Evolutionary conservation across 1,140 invertebrate species (phyloP), one percentile per base, ranked within the genome.

Genomic region (Neodiprion fabricii): DNA sequence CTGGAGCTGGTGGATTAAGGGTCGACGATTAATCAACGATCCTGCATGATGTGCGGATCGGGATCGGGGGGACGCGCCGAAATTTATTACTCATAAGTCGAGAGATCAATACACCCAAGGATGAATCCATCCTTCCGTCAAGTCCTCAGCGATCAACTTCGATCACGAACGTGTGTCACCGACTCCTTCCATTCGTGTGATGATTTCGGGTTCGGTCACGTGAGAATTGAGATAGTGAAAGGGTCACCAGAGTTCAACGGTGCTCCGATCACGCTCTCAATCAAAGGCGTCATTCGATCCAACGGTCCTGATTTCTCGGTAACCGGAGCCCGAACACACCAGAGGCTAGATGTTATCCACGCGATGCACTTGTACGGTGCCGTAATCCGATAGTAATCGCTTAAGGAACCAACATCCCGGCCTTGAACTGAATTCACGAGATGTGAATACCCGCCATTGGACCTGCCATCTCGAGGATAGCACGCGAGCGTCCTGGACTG

Each of bases 301-400:
- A 17, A 61, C 53, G 53, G 53, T 61, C 53, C 53, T 61, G 53
- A 61, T 61, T 61, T 61, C 53, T 61, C n/a, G 53, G 53, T 61
- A 61, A 61, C 53, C 53, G 11, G 53, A 61, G n/a, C 11, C 53
- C 9, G 53, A 61, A 61, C n/a, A 61, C n/a, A 12, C 8, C 53
- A 61, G 53, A 17, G 53, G 53, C 53, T 61, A 61, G 53, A 61
- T 61, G 11, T 61, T 61, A 61, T 61, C 53, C 53, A 61, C 2
- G 28, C 53, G n/a, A 61, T 61, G 53, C 53, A 61, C 53, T 61
- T 61, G 53, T 61, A 61, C 53, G 53, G 53, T 61, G 11, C 11
- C 11, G 53, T 61, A 61, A 61, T 61, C 53, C 53, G 53, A 61
- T 61, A 61, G 53, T 61, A 61, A 61, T 61, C 53, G 11, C 53